Evolutionary conservation across 2,113 vertebrate genomes (phyloP).

Genomic region (Alosa alosa): DNA sequence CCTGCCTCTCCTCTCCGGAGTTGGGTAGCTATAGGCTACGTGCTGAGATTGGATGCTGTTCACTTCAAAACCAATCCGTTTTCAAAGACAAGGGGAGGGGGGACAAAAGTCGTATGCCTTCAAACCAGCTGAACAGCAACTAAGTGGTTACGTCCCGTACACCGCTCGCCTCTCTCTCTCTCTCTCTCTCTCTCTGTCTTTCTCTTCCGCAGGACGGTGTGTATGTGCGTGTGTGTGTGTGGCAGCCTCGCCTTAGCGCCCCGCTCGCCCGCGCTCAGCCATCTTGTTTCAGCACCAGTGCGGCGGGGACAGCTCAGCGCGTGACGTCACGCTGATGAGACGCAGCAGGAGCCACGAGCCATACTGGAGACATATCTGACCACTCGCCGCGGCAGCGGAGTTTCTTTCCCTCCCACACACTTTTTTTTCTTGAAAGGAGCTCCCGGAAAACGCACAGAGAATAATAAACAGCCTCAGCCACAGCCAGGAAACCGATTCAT

Average conservation of each 20-base stretch:
- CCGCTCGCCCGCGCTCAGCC: conserved; percentile 74
- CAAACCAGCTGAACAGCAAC: neutral
- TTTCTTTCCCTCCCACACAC: conserved; percentile 16
- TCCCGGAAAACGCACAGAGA: conserved; percentile 22
- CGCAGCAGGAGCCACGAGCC: conserved; percentile 42
- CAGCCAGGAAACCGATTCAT: neutral
- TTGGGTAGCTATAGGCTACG: conserved; percentile 25
- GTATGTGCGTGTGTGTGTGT: neutral
- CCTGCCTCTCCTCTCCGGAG: conserved; percentile 46
- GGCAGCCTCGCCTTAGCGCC: conserved; percentile 59
- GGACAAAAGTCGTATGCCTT: neutral
- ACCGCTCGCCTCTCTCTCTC: neutral
- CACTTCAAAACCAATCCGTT: conserved; percentile 15
- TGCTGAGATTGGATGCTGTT: conserved; percentile 55
- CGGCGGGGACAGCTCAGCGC: conserved; percentile 74
- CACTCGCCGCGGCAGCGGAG: neutral
- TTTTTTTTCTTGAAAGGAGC: conserved; percentile 24
- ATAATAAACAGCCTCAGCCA: neutral
- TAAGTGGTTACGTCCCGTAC: neutral
- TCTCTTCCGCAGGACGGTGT: conserved; percentile 34
- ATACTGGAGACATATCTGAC: neutral
- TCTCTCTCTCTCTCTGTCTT: conserved; percentile 41
- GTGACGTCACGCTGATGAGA: conserved; percentile 69
- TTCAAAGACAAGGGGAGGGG: neutral
- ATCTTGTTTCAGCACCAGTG: conserved; percentile 83